A percentile compares a stretch with the other conserved stretches of the same genome.
phyloP scores from a whole-genome alignment of 2,888 invertebrate species.

The Tenthredo notha region DNA sequence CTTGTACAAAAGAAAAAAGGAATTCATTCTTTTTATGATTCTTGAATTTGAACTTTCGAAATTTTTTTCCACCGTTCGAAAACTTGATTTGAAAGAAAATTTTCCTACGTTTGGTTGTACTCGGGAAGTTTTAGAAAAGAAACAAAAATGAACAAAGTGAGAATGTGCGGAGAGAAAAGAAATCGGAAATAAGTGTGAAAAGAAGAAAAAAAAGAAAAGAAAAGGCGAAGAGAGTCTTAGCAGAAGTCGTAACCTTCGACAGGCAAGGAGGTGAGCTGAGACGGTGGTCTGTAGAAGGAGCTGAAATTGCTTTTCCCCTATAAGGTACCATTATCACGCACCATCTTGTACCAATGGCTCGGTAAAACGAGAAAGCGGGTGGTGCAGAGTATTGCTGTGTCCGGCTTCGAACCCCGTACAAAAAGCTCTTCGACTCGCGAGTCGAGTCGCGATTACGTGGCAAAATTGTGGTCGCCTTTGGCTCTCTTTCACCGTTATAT shows the following conservation, averaged over 20 bases:
- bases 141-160: neutral
- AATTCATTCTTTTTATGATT: too few relatives aligned
- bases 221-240: neutral
- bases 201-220: neutral
- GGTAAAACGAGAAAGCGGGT: constrained; percentile 71
- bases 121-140: neutral
- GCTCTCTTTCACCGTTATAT: constrained; percentile 14
- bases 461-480: constrained; percentile 66
- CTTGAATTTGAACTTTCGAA: too few relatives aligned
- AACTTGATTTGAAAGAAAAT: neutral
- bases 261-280: neutral
- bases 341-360: constrained; percentile 76
- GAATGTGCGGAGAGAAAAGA: neutral
- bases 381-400: constrained; percentile 72
- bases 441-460: constrained; percentile 62
- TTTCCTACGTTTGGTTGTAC: neutral
- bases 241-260: constrained; percentile 46
- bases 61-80: too few relatives aligned
- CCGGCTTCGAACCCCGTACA: constrained; percentile 63
- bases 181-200: neutral
- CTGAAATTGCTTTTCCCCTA: constrained; percentile 77
- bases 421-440: constrained; percentile 21
- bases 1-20: too few relatives aligned
- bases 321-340: constrained; percentile 77
- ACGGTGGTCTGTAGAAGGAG: neutral